phyloP scores from a whole-genome alignment of 92 coral and sea anemone species.

The Galaxea fascicularis region DNA sequence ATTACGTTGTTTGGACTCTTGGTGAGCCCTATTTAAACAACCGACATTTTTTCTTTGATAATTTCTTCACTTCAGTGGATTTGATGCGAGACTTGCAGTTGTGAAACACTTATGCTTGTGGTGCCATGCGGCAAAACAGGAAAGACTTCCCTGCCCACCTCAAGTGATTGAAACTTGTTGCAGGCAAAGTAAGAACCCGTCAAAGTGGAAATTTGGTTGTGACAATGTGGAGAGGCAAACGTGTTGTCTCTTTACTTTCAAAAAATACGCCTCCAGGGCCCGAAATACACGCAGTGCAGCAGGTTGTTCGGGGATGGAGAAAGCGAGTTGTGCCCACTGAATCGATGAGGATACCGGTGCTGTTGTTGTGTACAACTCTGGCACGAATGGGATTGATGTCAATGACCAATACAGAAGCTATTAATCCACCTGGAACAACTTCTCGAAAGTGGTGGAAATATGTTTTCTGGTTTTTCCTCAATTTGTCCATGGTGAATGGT shows the following conservation, averaged over 20 bases:
- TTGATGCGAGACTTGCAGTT: constrained; percentile 9
- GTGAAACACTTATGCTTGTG: constrained; percentile 12
- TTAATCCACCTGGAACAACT: too few species aligned
- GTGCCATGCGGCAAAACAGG: constrained; percentile 17
- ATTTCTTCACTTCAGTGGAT: not conserved
- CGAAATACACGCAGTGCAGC: constrained; percentile 24
- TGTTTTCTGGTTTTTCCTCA: too few species aligned
- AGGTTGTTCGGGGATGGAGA: too few species aligned
- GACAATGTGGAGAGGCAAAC: constrained; percentile 44
- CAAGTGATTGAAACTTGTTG: constrained; percentile 12
- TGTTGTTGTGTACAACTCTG: too few species aligned
- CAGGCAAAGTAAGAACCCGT: constrained; percentile 15
- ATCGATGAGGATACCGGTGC: too few species aligned
- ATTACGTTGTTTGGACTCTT: constrained; percentile 30
- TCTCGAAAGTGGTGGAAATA: too few species aligned
- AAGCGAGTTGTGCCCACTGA: too few species aligned
- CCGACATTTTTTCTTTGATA: too few species aligned
- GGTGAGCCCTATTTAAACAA: constrained; percentile 18
- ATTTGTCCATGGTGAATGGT: too few species aligned
- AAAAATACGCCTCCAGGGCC: constrained; percentile 21
- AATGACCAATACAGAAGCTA: too few species aligned
- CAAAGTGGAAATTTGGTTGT: constrained; percentile 32
- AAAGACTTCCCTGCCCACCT: constrained; percentile 17
- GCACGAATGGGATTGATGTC: too few species aligned
- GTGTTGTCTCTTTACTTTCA: constrained; percentile 16